Percentiles rank a stretch among this genome's conserved stretches.
These are phyloP conservation scores for Latrodectus geometricus DNA, from an alignment of 1,140 invertebrate genomes.

Conservation along the genomic window DNA sequence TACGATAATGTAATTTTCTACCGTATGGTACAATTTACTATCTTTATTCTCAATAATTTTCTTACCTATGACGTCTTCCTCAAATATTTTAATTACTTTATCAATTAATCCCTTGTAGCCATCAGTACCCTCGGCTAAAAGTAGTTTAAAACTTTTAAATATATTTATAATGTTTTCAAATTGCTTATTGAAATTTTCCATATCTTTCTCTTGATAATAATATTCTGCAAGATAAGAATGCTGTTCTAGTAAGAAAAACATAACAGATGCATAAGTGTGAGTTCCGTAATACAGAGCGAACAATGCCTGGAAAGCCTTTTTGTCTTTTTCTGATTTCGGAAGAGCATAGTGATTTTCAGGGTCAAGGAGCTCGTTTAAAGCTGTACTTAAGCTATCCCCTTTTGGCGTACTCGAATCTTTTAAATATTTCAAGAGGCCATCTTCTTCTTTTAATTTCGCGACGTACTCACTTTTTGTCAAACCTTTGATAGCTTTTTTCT, in stretches of 20 bases:
- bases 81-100: slow-evolving; percentile 5
- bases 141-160: background rate
- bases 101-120: background rate
- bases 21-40: background rate
- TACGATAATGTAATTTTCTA: background rate
- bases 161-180: background rate
- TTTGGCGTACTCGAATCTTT: slow-evolving; percentile 1
- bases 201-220: slow-evolving; percentile 2
- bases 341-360: background rate
- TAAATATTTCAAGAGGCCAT: slow-evolving; percentile 1
- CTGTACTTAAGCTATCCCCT: background rate
- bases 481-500: background rate
- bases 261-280: slow-evolving; percentile 3
- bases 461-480: background rate
- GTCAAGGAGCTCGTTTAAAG: background rate
- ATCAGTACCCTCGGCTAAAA: background rate
- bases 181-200: slow-evolving; percentile 4
- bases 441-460: background rate
- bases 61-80: background rate
- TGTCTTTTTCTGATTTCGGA: background rate
- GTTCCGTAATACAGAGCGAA: background rate
- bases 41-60: background rate
- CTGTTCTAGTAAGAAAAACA: background rate
- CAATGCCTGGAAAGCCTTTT: background rate
- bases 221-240: slow-evolving; percentile 11